These are phyloP conservation scores for Phymatocera aterrima DNA, from an alignment of 2,888 invertebrate genomes.

Conservation along the genomic window DNA sequence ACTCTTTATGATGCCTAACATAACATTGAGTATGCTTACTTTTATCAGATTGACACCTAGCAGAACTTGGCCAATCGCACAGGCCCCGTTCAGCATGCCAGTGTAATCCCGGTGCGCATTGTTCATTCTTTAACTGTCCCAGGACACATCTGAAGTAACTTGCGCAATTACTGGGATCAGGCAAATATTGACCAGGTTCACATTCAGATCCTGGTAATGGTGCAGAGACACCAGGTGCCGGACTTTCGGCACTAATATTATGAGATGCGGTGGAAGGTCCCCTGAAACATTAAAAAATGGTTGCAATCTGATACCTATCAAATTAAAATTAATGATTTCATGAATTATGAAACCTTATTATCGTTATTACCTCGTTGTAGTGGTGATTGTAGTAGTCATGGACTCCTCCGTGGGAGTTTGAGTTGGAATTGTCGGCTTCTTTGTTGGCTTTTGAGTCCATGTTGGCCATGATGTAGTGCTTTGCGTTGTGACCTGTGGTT, in stretches of 20 bases:
- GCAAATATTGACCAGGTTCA: constrained; percentile 74
- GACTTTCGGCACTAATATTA: constrained; percentile 67
- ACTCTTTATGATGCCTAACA: neutral
- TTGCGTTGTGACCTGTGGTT: constrained; percentile 25
- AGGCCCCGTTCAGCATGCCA: constrained; percentile 83
- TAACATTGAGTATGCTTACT: constrained; percentile 60
- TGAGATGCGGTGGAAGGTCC: constrained; percentile 55
- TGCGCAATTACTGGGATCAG: constrained; percentile 84
- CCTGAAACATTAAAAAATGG: neutral
- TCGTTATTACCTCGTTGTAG: constrained; percentile 51
- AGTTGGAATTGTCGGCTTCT: constrained; percentile 39
- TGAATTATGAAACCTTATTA: neutral
- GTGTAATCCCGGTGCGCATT: constrained; percentile 88
- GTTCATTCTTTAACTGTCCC: constrained; percentile 83
- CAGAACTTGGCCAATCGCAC: constrained; percentile 89
- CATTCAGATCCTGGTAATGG: constrained; percentile 69
- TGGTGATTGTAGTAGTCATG: constrained; percentile 57
- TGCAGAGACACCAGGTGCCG: constrained; percentile 52
- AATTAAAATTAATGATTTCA: neutral
- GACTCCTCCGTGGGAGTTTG: constrained; percentile 50
- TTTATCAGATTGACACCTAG: constrained; percentile 78
- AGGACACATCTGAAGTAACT: constrained; percentile 87
- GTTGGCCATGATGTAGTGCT: constrained; percentile 65
- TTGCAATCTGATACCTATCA: neutral
- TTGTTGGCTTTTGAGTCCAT: constrained; percentile 64